These are phyloP conservation scores for Scatophagus argus DNA, from an alignment of 2,113 vertebrate genomes.

Conservation along the genomic window DNA sequence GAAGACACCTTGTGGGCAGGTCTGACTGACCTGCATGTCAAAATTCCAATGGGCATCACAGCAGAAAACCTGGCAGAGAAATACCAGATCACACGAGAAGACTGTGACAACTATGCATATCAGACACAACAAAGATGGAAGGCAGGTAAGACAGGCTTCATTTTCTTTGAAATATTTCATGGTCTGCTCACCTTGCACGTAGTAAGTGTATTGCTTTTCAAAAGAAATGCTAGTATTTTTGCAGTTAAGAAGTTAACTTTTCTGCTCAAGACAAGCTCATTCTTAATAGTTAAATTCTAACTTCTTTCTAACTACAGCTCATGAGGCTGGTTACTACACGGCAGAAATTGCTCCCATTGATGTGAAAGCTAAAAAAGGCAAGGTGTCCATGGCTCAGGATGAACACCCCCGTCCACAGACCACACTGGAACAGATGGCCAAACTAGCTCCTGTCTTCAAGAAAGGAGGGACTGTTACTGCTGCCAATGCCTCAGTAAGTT, in stretches of 20 bases:
- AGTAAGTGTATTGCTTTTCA: background rate
- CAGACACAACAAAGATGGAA: conserved; percentile 95
- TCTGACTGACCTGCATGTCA: conserved; percentile 90
- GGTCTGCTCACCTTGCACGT: background rate
- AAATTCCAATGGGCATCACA: conserved; percentile 92
- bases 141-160: conserved; percentile 83
- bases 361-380: conserved; percentile 93
- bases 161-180: background rate
- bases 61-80: conserved; percentile 96
- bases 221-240: background rate
- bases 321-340: conserved; percentile 89
- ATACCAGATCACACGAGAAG: conserved; percentile 89
- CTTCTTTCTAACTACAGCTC: conserved; percentile 80
- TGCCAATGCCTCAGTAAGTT: conserved; percentile 94
- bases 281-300: background rate
- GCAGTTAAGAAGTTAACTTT: background rate
- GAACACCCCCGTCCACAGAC: conserved; percentile 94
- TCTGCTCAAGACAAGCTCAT: background rate
- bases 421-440: conserved; percentile 91
- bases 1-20: conserved; percentile 93
- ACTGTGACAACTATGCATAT: conserved; percentile 90
- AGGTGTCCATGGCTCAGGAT: conserved; percentile 89
- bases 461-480: conserved; percentile 95
- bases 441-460: conserved; percentile 92
- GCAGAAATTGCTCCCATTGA: conserved; percentile 95